phyloP scores from a whole-genome alignment of 2,113 vertebrate species.

The Peromyscus leucopus region DNA sequence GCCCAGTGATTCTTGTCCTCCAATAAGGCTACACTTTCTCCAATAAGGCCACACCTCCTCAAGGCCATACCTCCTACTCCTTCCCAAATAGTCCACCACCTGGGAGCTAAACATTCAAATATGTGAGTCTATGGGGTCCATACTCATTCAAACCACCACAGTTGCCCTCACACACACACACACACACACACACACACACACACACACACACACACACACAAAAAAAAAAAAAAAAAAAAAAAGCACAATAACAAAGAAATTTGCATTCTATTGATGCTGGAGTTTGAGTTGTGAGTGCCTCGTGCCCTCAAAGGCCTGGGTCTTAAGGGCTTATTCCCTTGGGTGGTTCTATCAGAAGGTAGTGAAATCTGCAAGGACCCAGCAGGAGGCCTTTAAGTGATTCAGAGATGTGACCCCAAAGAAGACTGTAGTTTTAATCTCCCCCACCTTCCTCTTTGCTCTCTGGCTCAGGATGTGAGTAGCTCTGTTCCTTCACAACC shows the following conservation, averaged over 20 bases:
- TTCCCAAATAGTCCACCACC: background rate
- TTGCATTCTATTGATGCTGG: conserved; percentile 25
- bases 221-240: no score
- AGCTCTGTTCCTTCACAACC: background rate
- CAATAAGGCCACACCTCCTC: no score
- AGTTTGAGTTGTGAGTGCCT: background rate
- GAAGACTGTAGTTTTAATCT: no score
- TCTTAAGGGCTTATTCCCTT: background rate
- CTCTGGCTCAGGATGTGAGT: background rate
- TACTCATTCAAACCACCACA: background rate
- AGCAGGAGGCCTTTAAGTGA: background rate
- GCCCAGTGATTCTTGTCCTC: background rate
- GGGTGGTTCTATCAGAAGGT: background rate
- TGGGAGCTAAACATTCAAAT: background rate
- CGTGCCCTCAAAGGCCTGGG: background rate
- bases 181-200: no score
- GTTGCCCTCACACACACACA: background rate
- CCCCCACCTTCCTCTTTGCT: background rate
- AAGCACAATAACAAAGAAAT: conserved; percentile 57
- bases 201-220: background rate
- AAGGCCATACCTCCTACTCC: background rate
- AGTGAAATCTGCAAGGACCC: background rate
- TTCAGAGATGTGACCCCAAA: background rate
- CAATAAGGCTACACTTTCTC: background rate
- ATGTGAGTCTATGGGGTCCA: background rate